A percentile compares a stretch with the other conserved stretches of the same genome.
phyloP scores from a whole-genome alignment of 2,888 invertebrate genomes.

The Chelonus formosanus region DNA sequence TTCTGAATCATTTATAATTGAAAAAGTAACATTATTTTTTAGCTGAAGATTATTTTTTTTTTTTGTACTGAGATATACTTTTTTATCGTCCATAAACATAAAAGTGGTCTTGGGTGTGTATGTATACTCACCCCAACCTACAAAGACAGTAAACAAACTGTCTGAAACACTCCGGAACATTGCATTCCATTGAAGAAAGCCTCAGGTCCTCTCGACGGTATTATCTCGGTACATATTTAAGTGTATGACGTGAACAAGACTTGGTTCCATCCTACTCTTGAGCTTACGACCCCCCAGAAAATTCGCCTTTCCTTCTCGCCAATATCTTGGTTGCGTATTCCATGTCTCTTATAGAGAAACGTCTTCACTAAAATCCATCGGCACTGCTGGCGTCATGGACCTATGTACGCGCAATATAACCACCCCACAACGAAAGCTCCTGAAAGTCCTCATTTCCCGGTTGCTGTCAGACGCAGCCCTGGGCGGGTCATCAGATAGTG shows the following conservation, averaged over 20 bases:
- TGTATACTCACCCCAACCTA: no score
- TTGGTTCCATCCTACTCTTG: constrained; percentile 29
- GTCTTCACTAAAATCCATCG: constrained; percentile 41
- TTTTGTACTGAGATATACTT: no score
- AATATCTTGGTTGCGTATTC: no score
- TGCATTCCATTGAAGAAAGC: constrained; percentile 56
- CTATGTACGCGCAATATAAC: not conserved
- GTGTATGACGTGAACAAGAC: constrained; percentile 61
- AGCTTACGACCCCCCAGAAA: constrained; percentile 30
- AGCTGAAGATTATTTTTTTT: no score
- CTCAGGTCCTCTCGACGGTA: constrained; percentile 54
- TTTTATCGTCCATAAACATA: no score
- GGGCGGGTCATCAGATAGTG: constrained; percentile 63
- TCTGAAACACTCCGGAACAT: constrained; percentile 59
- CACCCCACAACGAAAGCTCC: constrained; percentile 35
- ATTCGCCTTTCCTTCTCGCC: constrained; percentile 29
- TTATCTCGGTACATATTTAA: constrained; percentile 64
- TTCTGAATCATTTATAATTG: no score
- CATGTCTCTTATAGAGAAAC: constrained; percentile 4
- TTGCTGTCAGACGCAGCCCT: constrained; percentile 62
- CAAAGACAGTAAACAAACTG: constrained; percentile 60
- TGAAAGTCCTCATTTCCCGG: constrained; percentile 60
- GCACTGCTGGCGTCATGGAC: constrained; percentile 20
- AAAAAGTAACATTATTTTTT: no score
- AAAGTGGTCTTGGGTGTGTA: no score